Evolutionary conservation across 1,140 invertebrate genomes (phyloP).

Genomic region (Caenorhabditis elegans): WBcel235 BX284606.5:11713501-11714000

Average conservation of each 20-base stretch:
- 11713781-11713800: slow-evolving; percentile 57
- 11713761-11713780: slow-evolving; percentile 11
- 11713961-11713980: slow-evolving; percentile 32
- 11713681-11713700: too few relatives aligned
- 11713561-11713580: too few relatives aligned
- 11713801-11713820: slow-evolving; percentile 45
- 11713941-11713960: background rate
- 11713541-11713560: too few relatives aligned
- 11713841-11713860: slow-evolving; percentile 60
- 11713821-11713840: slow-evolving; percentile 46
- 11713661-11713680: too few relatives aligned
- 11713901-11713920: background rate
- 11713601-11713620: too few relatives aligned
- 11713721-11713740: background rate
- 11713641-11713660: too few relatives aligned
- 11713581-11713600: too few relatives aligned
- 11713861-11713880: slow-evolving; percentile 56
- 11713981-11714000: slow-evolving; percentile 10
- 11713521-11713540: too few relatives aligned
- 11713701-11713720: too few relatives aligned
- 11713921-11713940: background rate
- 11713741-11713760: slow-evolving; percentile 9
- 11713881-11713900: too few relatives aligned
- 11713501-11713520: too few relatives aligned
- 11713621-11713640: too few relatives aligned